Percentiles rank a stretch among this genome's conserved stretches.
Conservation (phyloP, 1,140 invertebrate species). For the Caenorhabditis latens region DNA sequence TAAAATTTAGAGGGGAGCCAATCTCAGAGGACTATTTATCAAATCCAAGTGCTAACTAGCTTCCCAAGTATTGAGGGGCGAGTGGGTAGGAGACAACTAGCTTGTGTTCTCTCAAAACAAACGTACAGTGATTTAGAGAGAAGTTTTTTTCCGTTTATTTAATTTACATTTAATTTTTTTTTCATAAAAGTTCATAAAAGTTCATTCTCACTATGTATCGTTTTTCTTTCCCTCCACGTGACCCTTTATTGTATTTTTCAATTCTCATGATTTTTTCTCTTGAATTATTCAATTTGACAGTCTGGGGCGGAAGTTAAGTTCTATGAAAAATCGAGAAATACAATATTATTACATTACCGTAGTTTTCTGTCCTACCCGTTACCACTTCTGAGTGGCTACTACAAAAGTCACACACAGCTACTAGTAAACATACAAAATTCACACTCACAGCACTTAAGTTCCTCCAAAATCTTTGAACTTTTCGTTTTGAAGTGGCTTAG, state of each 20-base stretch:
- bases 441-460: conserved; percentile 14
- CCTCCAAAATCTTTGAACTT: conserved; percentile 45
- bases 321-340: too few relatives aligned
- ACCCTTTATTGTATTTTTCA: background rate
- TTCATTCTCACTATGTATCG: too few relatives aligned
- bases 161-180: background rate
- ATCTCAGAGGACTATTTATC: conserved; percentile 50
- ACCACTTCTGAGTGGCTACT: background rate
- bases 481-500: background rate
- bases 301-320: too few relatives aligned
- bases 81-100: background rate
- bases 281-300: too few relatives aligned
- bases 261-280: background rate
- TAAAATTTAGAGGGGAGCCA: background rate
- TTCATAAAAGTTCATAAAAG: too few relatives aligned
- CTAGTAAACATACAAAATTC: conserved; percentile 1
- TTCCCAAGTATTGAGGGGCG: background rate
- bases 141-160: background rate
- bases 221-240: background rate
- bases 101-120: background rate
- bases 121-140: background rate
- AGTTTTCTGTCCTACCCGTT: background rate
- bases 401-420: background rate
- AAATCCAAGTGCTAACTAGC: conserved; percentile 19
- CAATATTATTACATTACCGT: background rate